Evolutionary conservation across 2,113 vertebrate species (phyloP).

Genomic region (Ammodytes dubius): DNA sequence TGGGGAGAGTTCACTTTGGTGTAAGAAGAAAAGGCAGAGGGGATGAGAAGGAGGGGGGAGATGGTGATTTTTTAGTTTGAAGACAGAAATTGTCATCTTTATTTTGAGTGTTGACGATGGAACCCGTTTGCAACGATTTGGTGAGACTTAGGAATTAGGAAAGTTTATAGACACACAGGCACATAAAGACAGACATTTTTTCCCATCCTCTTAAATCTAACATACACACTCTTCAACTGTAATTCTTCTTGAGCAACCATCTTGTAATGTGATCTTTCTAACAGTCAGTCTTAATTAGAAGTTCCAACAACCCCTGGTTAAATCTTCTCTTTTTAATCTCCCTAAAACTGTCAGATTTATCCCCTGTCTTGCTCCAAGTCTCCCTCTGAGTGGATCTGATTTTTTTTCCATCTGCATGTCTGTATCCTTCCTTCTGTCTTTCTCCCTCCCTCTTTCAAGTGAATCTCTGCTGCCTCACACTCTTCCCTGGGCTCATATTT

Average conservation of each 20-base stretch:
- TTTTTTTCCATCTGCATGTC: conserved; percentile 69
- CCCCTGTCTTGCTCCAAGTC: conserved; percentile 31
- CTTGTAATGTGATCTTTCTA: conserved; percentile 79
- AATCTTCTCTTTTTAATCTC: conserved; percentile 60
- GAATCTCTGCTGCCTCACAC: conserved; percentile 53
- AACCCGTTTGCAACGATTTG: conserved; percentile 39
- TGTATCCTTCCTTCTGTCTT: conserved; percentile 44
- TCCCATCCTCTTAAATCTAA: conserved; percentile 22
- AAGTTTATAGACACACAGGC: conserved; percentile 60
- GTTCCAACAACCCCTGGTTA: conserved; percentile 65
- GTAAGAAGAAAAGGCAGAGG: conserved; percentile 53
- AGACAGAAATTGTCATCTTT: conserved; percentile 61
- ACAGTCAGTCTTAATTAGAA: conserved; percentile 77
- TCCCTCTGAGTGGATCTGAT: conserved; percentile 51
- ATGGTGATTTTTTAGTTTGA: background rate
- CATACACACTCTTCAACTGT: conserved; percentile 3
- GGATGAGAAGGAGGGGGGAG: conserved; percentile 47
- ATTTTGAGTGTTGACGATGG: conserved; percentile 49
- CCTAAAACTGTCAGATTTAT: conserved; percentile 60
- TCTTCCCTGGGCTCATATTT: conserved; percentile 47
- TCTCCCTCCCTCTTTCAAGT: conserved; percentile 27
- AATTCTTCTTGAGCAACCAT: conserved; percentile 43
- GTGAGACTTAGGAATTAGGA: conserved; percentile 14
- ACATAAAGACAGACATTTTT: conserved; percentile 47
- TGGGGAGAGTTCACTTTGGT: conserved; percentile 73